Evolutionary conservation across 2,888 invertebrate genomes (phyloP), one percentile per base, ranked within the genome.

Genomic region (Oscheius sp.): DNA sequence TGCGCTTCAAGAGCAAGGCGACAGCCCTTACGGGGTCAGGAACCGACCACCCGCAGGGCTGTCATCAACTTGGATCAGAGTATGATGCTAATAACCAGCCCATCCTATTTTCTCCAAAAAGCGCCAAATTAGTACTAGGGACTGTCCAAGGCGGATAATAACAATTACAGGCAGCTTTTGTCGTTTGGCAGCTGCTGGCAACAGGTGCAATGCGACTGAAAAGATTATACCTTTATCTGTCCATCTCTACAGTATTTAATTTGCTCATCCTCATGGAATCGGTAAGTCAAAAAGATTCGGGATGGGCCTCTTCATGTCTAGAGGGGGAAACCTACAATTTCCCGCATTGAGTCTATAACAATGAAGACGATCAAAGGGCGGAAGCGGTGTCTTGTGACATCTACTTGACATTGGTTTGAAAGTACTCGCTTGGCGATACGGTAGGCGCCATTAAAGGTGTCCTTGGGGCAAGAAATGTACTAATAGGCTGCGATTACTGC

Each of bases 401-500:
- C 66, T 66, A 66, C 66, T 66, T 66, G 66, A 66, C 66, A 66
- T 66, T 66, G 66, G 52, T 52, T 58, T 66, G 66, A 52, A 61
- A 49, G 66, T 66, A 66, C 18, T 66, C 52, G 49, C 52, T 43
- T 49, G 13, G 66, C 66, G 66, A 66, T 66, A 66, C 66, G 49
- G 66, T 66, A 66, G 66, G 49, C 66, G 52, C 66, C 66, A 66
- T 66, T 66, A 66, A 52, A 66, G 66, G 52, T 52, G 66, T 66
- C 66, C 66, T 66, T 66, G 66, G 66, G 66, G 66, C 66, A 66
- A 69, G 69, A 69, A 70, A 59, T 70, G 58, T 59, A 59, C 70
- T 70, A 70, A 70, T 70, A 70, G 70, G 70, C 59, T 59, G 59
- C 70, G 59, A 70, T 70, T 70, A 70, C 70, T 56, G 61, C 70